Evolutionary conservation across 2,113 vertebrate genomes (phyloP).

Genomic region (Stigmatopora nigra): DNA sequence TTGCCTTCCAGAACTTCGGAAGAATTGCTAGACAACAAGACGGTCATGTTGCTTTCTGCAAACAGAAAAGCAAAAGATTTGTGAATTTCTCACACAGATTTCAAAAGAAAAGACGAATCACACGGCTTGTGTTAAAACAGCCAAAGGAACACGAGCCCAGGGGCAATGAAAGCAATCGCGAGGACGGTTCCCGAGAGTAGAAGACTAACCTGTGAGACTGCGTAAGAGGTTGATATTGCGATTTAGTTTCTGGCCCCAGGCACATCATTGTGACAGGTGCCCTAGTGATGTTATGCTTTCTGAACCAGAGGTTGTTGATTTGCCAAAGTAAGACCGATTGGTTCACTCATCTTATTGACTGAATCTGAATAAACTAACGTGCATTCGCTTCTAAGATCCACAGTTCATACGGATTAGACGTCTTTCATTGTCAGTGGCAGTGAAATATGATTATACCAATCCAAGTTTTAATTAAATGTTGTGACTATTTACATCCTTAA

Average conservation of each 20-base stretch:
- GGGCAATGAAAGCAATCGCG: conserved; percentile 33
- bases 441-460: too few species aligned
- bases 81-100: conserved; percentile 11
- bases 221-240: conserved; percentile 1
- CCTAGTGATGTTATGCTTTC: conserved; percentile 16
- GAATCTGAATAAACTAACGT: conserved; percentile 54
- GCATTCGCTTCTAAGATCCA: too few species aligned
- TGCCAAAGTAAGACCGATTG: conserved; percentile 33
- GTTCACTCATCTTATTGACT: conserved; percentile 48
- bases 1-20: conserved; percentile 84
- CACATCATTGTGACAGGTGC: conserved; percentile 29
- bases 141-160: conserved; percentile 18
- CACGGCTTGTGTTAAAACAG: conserved; percentile 22
- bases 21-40: conserved; percentile 81
- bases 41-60: conserved; percentile 88
- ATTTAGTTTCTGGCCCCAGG: conserved; percentile 38
- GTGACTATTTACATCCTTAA: too few species aligned
- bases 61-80: conserved; percentile 3
- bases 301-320: conserved; percentile 30
- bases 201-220: conserved; percentile 8
- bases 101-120: conserved; percentile 20
- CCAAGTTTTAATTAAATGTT: too few species aligned
- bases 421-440: too few species aligned
- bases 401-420: too few species aligned
- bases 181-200: conserved; percentile 16